Conservation (phyloP, 2,113 vertebrate genomes). For the Nothocercus nigrocapillus region DNA sequence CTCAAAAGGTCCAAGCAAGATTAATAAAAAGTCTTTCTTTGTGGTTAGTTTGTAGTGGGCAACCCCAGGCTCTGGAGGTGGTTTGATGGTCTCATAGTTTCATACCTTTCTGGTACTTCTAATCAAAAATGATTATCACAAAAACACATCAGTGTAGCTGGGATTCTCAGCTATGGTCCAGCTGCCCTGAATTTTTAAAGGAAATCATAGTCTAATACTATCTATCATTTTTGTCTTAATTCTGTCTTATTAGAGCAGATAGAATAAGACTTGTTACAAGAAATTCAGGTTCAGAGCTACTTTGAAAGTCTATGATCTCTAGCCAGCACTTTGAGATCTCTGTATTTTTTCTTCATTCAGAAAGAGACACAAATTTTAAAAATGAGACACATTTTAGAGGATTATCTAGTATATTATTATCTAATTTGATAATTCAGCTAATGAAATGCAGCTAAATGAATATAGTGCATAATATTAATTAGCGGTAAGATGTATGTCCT, state of each 20-base stretch:
- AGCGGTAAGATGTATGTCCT: background rate
- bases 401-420: background rate
- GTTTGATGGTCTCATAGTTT: background rate
- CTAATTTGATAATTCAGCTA: slow-evolving; percentile 12
- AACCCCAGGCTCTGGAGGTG: background rate
- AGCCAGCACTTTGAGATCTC: background rate
- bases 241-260: background rate
- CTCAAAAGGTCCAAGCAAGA: background rate
- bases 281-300: background rate
- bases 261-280: background rate
- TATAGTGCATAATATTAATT: background rate
- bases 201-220: background rate
- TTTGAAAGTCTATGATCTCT: background rate
- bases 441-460: slow-evolving; percentile 23
- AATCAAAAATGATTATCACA: background rate
- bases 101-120: background rate
- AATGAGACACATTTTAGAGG: slow-evolving; percentile 1
- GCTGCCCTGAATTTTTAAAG: background rate
- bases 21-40: background rate
- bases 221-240: background rate
- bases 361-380: background rate
- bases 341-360: background rate
- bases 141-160: too few relatives aligned
- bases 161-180: background rate
- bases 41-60: background rate